Evolutionary conservation across 2,113 vertebrate genomes (phyloP).

Genomic region (Nycticebus coucang): DNA sequence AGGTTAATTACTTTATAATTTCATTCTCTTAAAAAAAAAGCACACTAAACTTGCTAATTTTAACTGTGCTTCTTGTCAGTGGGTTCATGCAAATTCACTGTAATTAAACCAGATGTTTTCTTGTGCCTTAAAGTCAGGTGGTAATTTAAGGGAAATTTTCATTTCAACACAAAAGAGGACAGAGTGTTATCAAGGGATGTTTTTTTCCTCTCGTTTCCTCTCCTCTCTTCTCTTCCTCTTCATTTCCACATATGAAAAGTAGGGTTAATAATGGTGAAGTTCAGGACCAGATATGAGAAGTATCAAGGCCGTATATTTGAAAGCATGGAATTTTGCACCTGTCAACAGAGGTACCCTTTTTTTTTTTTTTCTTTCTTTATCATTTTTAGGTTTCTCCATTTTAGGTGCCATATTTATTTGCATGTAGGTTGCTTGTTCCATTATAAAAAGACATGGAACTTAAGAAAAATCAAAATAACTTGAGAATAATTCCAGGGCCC

Average conservation of each 20-base stretch:
- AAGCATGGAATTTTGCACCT: neutral
- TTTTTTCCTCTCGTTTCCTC: neutral
- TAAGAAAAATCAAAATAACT: neutral
- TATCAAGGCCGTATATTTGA: neutral
- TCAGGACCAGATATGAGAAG: neutral
- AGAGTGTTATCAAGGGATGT: constrained; percentile 24
- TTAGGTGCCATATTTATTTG: neutral
- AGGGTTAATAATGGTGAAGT: neutral
- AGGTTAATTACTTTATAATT: constrained; percentile 83
- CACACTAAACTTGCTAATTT: constrained; percentile 75
- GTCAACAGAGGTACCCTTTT: neutral
- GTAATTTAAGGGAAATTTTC: constrained; percentile 77
- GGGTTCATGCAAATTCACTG: constrained; percentile 76
- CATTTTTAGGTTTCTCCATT: neutral
- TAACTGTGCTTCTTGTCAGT: constrained; percentile 79
- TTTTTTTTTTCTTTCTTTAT: neutral
- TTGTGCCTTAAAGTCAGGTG: constrained; percentile 75
- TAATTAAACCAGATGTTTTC: constrained; percentile 82
- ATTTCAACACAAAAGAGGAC: constrained; percentile 64
- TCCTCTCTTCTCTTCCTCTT: neutral
- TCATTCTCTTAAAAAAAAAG: constrained; percentile 73
- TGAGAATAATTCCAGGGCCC: neutral
- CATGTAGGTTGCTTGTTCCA: neutral
- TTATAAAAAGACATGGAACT: neutral
- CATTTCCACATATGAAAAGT: constrained; percentile 9